phyloP scores from a whole-genome alignment of 2,888 invertebrate species.

The Drosophila emarginata region DNA sequence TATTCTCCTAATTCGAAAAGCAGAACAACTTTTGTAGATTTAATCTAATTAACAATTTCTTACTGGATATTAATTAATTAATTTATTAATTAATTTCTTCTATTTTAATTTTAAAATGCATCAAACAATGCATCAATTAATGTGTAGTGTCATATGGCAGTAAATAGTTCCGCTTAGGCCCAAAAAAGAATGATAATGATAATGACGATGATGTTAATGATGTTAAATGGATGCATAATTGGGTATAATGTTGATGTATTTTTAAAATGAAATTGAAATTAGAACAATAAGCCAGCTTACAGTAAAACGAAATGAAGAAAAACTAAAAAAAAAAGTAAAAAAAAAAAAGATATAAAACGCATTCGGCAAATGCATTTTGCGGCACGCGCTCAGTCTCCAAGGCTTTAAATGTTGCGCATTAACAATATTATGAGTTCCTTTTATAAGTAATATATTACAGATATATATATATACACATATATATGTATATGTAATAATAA shows the following conservation, averaged over 20 bases:
- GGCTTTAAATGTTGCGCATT: slow-evolving; percentile 65
- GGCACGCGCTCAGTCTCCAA: slow-evolving; percentile 62
- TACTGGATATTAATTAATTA: too few relatives aligned
- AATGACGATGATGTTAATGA: slow-evolving; percentile 16
- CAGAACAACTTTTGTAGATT: too few relatives aligned
- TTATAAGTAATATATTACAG: slow-evolving; percentile 45
- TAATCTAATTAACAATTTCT: too few relatives aligned
- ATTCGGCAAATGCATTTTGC: slow-evolving; percentile 38
- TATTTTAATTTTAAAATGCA: background rate
- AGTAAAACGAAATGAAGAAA: slow-evolving; percentile 40
- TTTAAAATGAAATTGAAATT: slow-evolving; percentile 35
- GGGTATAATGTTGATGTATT: slow-evolving; percentile 6
- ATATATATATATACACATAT: slow-evolving; percentile 23
- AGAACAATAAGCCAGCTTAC: slow-evolving; percentile 72
- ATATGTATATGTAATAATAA: slow-evolving; percentile 34
- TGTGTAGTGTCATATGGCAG: background rate
- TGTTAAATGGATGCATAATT: slow-evolving; percentile 11
- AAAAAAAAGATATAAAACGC: background rate
- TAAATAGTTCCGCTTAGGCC: slow-evolving; percentile 2
- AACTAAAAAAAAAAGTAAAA: background rate
- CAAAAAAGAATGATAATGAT: slow-evolving; percentile 18
- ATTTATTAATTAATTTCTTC: too few relatives aligned
- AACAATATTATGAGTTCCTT: slow-evolving; percentile 62
- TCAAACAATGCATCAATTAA: background rate
- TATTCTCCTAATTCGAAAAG: too few relatives aligned